Conservation (phyloP, 1,140 invertebrate species). For the Papilio xuthus region DNA sequence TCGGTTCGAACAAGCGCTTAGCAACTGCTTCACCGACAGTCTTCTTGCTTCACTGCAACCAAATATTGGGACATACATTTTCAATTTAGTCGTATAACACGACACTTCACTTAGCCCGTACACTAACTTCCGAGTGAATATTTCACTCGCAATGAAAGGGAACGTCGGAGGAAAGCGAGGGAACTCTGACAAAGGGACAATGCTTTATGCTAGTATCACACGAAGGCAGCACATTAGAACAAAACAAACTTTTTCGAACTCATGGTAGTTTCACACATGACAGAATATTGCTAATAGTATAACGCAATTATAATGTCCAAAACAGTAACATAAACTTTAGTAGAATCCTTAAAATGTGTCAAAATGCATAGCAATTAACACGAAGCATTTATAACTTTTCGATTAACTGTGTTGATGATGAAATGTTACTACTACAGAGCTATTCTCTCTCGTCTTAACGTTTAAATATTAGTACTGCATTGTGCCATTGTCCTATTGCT, state of each 20-base stretch:
- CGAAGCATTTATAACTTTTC: no score
- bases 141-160: constrained; percentile 29
- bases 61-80: not conserved
- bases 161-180: constrained; percentile 27
- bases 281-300: no score
- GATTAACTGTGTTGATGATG: no score
- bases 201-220: not conserved
- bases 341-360: no score
- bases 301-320: no score
- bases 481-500: not conserved
- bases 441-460: no score
- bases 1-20: no score
- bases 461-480: not conserved
- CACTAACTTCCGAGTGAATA: constrained; percentile 26
- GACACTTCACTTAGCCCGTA: constrained; percentile 25
- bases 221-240: not conserved
- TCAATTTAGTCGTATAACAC: constrained; percentile 12
- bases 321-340: no score
- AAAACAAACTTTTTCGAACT: not conserved
- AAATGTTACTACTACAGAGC: no score
- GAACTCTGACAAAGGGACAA: constrained; percentile 6
- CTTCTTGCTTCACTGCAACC: not conserved
- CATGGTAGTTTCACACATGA: no score
- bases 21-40: no score
- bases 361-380: no score